These are phyloP conservation scores for Drosophila watanabei DNA, from an alignment of 1,140 invertebrate genomes.

Conservation along the genomic window DNA sequence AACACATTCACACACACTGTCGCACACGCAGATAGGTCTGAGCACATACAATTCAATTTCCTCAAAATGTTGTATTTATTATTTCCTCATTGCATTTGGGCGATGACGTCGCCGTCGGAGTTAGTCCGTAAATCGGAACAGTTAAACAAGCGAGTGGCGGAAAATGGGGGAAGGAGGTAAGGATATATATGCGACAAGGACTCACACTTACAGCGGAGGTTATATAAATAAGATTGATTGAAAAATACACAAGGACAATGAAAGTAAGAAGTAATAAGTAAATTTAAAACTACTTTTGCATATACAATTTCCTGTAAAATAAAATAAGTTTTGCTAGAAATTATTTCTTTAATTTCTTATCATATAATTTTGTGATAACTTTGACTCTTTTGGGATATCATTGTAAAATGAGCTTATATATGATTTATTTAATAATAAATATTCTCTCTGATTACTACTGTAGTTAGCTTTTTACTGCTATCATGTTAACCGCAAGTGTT, in stretches of 20 bases:
- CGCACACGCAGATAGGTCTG: conserved; percentile 38
- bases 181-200: conserved; percentile 7
- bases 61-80: conserved; percentile 84
- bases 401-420: too few relatives aligned
- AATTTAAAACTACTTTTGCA: background rate
- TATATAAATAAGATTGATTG: background rate
- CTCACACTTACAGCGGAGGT: conserved; percentile 22
- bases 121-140: conserved; percentile 80
- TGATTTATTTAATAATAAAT: background rate
- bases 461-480: background rate
- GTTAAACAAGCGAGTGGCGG: conserved; percentile 52
- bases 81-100: conserved; percentile 81
- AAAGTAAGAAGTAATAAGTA: background rate
- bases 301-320: background rate
- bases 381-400: background rate
- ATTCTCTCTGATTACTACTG: background rate
- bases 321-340: background rate
- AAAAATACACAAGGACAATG: background rate
- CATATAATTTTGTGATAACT: background rate
- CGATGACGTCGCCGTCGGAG: conserved; percentile 53
- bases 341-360: background rate
- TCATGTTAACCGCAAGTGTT: conserved; percentile 9
- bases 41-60: conserved; percentile 83
- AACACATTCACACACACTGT: conserved; percentile 10
- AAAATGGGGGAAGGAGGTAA: background rate